Evolutionary conservation across 2,113 vertebrate species (phyloP), one percentile per base, ranked within the genome.

Genomic region (Cairina moschata): DNA sequence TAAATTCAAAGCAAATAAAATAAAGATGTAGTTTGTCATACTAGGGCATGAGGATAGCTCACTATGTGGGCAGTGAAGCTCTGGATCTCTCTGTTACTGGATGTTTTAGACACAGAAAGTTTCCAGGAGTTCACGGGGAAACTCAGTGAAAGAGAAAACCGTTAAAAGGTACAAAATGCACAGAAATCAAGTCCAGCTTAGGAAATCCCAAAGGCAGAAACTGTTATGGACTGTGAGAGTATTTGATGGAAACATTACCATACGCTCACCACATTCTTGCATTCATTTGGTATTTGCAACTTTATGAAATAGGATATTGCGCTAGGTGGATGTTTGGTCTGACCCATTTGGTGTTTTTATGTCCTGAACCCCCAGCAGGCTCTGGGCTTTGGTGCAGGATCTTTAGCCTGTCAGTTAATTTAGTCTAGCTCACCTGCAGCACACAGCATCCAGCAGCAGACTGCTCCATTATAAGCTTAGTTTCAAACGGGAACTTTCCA

Each of bases 281-380:
- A 2, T 56, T 95, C 83, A 4, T 78, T 91, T 58, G 63, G 83
- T 72, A 46, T 94, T 91, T 74, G 23, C 55, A 84, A 31, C 68
- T 66, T 66, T 69, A 74, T 78, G 96, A 95, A 96, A 96, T n/a
- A 55, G 60, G 91, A 96, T 95, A 88, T 71, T 88, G 89, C 6
- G 89, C 63, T 59, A 95, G 86, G 68, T 42, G 48, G 65, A 74
- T 79, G 40, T 55, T 81, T 89, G 68, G 76, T 78, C 76, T 48
- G 83, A 80, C 29, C 67, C 21, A 1, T 66, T 88, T 83, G 6
- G 6, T 77, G 83, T 1, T 56, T 92, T 92, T 69, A 38, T 28
- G 23, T 63, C 59, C 52, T 44, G 54, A 96, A 88, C 21, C 73
- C 86, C 55, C 65, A 52, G 3, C 8, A 71, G 79, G 29, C 6